Evolutionary conservation across 2,113 vertebrate genomes (phyloP).

Genomic region (Anas platyrhynchos): DNA sequence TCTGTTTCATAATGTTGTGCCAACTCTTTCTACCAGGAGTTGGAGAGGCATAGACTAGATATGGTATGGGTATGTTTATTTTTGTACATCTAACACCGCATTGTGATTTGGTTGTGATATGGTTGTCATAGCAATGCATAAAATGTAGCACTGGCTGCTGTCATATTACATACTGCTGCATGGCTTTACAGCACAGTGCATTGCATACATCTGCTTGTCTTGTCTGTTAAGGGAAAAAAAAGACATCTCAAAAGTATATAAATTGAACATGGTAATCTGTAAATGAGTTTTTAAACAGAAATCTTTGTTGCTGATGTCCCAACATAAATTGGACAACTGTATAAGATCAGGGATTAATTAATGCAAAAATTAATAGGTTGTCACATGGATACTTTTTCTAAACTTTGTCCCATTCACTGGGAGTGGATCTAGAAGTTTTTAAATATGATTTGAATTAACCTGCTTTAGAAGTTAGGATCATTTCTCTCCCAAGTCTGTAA

Average conservation of each 20-base stretch:
- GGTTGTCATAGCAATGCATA: conserved; percentile 96
- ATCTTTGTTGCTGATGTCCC: conserved; percentile 61
- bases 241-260: conserved; percentile 49
- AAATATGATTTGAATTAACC: background rate
- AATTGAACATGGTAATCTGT: conserved; percentile 50
- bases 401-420: conserved; percentile 21
- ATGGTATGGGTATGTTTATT: conserved; percentile 99
- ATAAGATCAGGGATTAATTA: conserved; percentile 10
- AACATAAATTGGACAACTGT: conserved; percentile 34
- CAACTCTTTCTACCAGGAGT: conserved; percentile 99
- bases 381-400: conserved; percentile 32
- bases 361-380: conserved; percentile 29
- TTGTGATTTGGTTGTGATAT: conserved; percentile 95
- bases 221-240: conserved; percentile 73
- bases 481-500: background rate
- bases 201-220: conserved; percentile 88
- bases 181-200: conserved; percentile 94
- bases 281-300: conserved; percentile 35
- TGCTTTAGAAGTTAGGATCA: background rate
- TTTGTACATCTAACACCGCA: conserved; percentile 98
- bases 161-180: conserved; percentile 92
- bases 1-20: conserved; percentile 98
- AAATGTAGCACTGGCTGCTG: conserved; percentile 97
- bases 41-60: conserved; percentile 99
- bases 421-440: conserved; percentile 5